Conservation (phyloP, 2,113 vertebrate genomes). For the Uropsilus gracilis region DNA sequence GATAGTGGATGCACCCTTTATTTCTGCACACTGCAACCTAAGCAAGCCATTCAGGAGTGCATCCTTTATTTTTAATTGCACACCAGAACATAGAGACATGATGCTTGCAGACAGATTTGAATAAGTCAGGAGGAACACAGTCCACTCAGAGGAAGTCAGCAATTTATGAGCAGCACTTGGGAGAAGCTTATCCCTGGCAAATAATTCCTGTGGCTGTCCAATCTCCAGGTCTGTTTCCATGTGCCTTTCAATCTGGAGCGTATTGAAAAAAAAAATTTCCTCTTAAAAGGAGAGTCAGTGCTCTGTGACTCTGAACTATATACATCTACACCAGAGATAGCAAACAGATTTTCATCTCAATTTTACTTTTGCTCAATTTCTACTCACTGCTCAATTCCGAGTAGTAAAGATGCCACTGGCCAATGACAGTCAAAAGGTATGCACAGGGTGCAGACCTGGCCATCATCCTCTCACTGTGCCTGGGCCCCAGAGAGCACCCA, state of each 20-base stretch:
- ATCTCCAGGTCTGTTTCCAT: conserved; percentile 3
- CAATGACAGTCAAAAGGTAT: background rate
- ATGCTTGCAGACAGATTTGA: background rate
- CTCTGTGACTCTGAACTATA: background rate
- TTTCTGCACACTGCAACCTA: background rate
- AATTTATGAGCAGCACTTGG: background rate
- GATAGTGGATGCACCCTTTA: background rate
- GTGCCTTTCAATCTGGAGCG: background rate
- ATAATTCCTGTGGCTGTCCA: background rate
- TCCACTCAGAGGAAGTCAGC: background rate
- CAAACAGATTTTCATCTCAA: conserved; percentile 45
- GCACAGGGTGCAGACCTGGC: background rate
- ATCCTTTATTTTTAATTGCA: background rate
- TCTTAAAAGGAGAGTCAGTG: conserved; percentile 39
- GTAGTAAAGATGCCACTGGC: background rate
- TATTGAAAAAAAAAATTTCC: conserved; percentile 59
- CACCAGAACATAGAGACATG: background rate
- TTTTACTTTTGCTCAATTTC: too few species aligned
- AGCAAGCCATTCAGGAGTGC: too few species aligned
- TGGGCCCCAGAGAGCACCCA: background rate
- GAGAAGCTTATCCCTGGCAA: background rate
- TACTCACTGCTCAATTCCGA: background rate
- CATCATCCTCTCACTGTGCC: background rate
- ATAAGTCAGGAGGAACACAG: background rate
- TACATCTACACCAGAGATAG: background rate